Base-by-base conservation (phyloP, 2,797 vertebrate species). In the Schizopygopsis malacanthus region DNA sequence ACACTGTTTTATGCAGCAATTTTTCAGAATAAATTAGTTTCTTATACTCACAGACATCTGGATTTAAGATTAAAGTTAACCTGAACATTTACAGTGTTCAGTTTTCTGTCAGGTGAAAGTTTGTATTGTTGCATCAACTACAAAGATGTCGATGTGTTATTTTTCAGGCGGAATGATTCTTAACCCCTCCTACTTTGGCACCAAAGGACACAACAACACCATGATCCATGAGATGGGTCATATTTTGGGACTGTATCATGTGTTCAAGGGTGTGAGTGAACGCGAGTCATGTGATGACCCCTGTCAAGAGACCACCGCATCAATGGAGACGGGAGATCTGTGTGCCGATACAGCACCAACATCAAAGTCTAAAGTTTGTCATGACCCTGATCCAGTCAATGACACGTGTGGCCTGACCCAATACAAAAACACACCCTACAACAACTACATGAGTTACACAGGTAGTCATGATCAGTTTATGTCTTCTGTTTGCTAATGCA, bases 361-460 rank as follows among this genome's bases (percentile, higher is more conserved):
- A 0, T 96, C 97, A 37, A 99, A 99, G 93, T 98, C 96, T 10
- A 99, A 98, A 90, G 94, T 95, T 76, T 99, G 98, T 77, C 94
- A 92, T 1, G 97, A 98, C 76, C 98, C 98, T 0, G 97, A 97
- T 72, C 94, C 96, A 0, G 89, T 94, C 75, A 98, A 97, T 0
- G 98, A 99, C 47, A 96, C 96, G 22, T 99, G 98, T 1, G 97
- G 98, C 71, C 91, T 96, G 78, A 94, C 87, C 0, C 93, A 90
- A 16, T 99, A 97, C 90, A 95, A 93, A 0, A 95, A 96, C 88
- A 98, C 98, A 0, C 97, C 98, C 0, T 99, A 96, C 90, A 97
- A 93, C 92, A 99, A 99, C 93, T 99, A 99, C 88, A 99, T 99
- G 98, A 99, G 98, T 88, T 99, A 99, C 87, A 97, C 98, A 93